A percentile compares a stretch with the other conserved stretches of the same genome.
Evolutionary conservation across 1,140 invertebrate genomes (phyloP).

Genomic region (Polyergus mexicanus): DNA sequence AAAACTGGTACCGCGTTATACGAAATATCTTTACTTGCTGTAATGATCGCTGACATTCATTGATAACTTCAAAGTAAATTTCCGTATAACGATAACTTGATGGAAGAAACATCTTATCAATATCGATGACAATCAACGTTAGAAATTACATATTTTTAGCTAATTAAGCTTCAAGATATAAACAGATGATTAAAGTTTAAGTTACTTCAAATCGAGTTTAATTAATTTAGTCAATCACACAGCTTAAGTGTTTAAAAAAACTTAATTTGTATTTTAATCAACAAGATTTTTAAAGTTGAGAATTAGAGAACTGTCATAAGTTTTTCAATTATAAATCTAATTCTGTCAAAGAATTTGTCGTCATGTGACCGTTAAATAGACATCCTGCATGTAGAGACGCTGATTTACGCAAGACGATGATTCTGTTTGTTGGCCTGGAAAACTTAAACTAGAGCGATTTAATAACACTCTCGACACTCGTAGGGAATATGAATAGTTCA

Average conservation of each 20-base stretch:
- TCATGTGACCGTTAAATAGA: neutral
- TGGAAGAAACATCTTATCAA: constrained; percentile 5
- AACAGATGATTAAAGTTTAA: neutral
- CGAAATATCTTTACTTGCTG: neutral
- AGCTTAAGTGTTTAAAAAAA: neutral
- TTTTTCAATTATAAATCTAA: neutral
- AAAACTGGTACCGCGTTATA: constrained; percentile 9
- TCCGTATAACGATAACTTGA: constrained; percentile 8
- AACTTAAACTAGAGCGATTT: constrained; percentile 51
- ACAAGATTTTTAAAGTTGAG: neutral
- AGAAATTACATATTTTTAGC: constrained; percentile 29
- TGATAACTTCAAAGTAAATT: constrained; percentile 30
- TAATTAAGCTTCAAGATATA: neutral
- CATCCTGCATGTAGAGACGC: neutral
- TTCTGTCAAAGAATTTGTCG: constrained; percentile 11
- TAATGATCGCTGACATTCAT: constrained; percentile 2
- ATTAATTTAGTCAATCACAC: neutral
- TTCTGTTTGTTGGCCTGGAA: constrained; percentile 43
- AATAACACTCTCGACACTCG: constrained; percentile 19
- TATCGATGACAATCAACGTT: neutral
- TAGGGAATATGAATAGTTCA: constrained; percentile 26
- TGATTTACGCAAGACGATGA: constrained; percentile 41
- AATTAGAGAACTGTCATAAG: neutral
- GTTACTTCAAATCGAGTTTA: neutral
- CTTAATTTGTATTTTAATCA: neutral